Percentiles rank a stretch among this genome's conserved stretches.
phyloP scores from a whole-genome alignment of 2,888 invertebrate species.

The Meteorus colon region DNA sequence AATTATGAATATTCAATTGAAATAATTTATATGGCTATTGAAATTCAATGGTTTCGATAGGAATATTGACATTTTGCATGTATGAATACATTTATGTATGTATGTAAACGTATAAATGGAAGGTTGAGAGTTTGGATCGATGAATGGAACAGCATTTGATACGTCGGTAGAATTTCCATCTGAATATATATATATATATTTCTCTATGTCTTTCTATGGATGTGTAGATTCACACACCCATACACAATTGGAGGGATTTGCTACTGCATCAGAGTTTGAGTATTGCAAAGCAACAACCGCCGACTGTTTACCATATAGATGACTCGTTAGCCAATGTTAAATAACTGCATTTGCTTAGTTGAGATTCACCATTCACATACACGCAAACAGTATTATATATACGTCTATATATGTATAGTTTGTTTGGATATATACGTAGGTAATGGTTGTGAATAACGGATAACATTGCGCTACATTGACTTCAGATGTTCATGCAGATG shows the following conservation, averaged over 20 bases:
- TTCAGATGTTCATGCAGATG: not conserved
- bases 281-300: constrained; percentile 38
- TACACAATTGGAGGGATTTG: not conserved
- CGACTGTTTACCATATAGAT: constrained; percentile 71
- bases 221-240: too few relatives aligned
- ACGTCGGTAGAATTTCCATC: not conserved
- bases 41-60: not conserved
- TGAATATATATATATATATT: not conserved
- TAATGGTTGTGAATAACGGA: not conserved
- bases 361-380: constrained; percentile 66
- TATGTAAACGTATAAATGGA: not conserved
- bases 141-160: not conserved
- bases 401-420: not conserved
- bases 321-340: constrained; percentile 71
- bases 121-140: not conserved
- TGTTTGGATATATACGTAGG: not conserved
- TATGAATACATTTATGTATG: not conserved
- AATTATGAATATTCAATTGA: not conserved
- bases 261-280: constrained; percentile 9
- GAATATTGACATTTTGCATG: not conserved
- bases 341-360: constrained; percentile 69
- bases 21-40: not conserved
- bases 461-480: not conserved
- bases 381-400: not conserved
- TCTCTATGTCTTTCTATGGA: too few relatives aligned